phyloP scores from a whole-genome alignment of 2,797 vertebrate species.

The Epinephelus awoara region DNA sequence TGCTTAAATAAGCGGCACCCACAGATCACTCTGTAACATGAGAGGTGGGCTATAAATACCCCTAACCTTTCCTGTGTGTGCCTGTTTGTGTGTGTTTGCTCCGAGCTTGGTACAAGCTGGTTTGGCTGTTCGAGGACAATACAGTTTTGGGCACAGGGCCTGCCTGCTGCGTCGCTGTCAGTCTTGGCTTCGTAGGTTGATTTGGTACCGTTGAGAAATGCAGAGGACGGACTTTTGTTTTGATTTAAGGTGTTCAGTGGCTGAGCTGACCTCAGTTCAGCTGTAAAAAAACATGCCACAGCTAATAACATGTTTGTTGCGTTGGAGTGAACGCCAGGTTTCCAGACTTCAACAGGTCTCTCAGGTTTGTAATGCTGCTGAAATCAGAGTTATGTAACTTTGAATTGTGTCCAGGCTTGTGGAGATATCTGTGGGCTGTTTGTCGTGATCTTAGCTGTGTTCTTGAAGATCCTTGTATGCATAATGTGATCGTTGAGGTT shows the following conservation, averaged over 20 bases:
- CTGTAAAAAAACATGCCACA: constrained; percentile 71
- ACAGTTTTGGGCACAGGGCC: constrained; percentile 47
- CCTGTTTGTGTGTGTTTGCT: constrained; percentile 75
- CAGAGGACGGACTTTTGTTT: constrained; percentile 46
- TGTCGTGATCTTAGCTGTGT: constrained; percentile 8
- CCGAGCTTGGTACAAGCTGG: constrained; percentile 61
- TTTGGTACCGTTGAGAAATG: constrained; percentile 67
- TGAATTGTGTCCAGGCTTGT: constrained; percentile 38
- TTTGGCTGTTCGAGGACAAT: constrained; percentile 71
- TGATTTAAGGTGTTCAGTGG: constrained; percentile 41
- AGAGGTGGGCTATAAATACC: constrained; percentile 88
- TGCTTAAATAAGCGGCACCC: constrained; percentile 83
- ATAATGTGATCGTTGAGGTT: constrained; percentile 22
- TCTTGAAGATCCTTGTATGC: constrained; percentile 20
- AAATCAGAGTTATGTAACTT: constrained; percentile 50
- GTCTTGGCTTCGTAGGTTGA: constrained; percentile 39
- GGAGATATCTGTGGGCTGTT: constrained; percentile 24
- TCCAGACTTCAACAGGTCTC: constrained; percentile 66
- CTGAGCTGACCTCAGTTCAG: constrained; percentile 42
- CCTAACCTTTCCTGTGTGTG: constrained; percentile 86
- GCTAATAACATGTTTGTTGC: constrained; percentile 64
- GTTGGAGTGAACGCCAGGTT: constrained; percentile 64
- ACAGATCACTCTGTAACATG: constrained; percentile 85
- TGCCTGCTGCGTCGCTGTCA: constrained; percentile 16
- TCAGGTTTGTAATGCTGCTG: constrained; percentile 71